Conservation (phyloP, 1,140 invertebrate genomes). For the Eufriesea mexicana region DNA sequence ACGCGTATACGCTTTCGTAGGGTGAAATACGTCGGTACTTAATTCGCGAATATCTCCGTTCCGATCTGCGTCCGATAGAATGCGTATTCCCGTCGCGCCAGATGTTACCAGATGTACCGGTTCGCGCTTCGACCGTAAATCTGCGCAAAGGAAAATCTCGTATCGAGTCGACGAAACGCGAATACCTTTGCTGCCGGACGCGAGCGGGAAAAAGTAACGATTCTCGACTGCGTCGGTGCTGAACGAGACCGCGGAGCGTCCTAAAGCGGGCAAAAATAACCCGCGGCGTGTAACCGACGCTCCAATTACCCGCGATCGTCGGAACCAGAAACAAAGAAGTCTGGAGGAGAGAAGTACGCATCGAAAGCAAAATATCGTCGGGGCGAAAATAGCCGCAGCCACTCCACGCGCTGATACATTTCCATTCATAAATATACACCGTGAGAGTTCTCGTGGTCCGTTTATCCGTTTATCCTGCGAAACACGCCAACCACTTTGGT, state of each 20-base stretch:
- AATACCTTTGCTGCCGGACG: background rate
- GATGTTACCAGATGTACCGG: no score
- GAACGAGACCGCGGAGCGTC: background rate
- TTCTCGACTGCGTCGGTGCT: background rate
- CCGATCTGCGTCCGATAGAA: no score
- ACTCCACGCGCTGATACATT: constrained; percentile 41
- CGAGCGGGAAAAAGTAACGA: background rate
- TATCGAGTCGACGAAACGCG: background rate
- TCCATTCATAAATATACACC: constrained; percentile 64
- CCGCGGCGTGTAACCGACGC: constrained; percentile 4
- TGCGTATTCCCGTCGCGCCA: no score
- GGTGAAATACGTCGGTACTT: no score
- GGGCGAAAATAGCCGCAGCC: constrained; percentile 19
- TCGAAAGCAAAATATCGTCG: constrained; percentile 13
- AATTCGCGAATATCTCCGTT: no score
- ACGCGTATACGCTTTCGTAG: no score
- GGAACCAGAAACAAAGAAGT: constrained; percentile 26
- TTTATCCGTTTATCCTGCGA: constrained; percentile 12
- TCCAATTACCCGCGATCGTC: constrained; percentile 19
- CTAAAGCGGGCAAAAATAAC: constrained; percentile 2
- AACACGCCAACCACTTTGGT: constrained; percentile 59
- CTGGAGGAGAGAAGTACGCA: background rate
- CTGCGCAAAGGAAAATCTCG: background rate
- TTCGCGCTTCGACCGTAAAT: no score
- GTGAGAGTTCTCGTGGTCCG: constrained; percentile 21